Evolutionary conservation across 64 coral and sea anemone genomes (phyloP), one percentile per base, ranked within the genome.

Genomic region (Astreopora myriophthalma): DNA sequence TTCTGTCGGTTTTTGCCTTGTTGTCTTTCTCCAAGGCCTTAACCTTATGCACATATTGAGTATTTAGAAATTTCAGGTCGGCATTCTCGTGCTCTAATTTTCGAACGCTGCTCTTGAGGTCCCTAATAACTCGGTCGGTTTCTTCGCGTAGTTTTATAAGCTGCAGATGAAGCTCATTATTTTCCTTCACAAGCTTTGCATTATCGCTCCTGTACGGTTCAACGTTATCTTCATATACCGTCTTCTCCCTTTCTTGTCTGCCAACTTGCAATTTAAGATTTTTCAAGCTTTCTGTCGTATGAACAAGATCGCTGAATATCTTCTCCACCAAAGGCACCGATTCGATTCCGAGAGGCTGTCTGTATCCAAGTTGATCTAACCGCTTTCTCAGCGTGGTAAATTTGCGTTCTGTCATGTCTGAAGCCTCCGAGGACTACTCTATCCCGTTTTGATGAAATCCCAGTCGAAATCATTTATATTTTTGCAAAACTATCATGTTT

Each of bases 21-120:
- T 75, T 85, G 69, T 99, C 97, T 61, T 96, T 99, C 44, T 99
- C 97, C 62, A 99, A 74, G 51, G 94, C 97, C 87, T 99, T 99
- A 28, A 99, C 97, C 86, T 99, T 99, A 76, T 99, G 97, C 61
- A 99, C 97, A 78, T 99, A 99, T 46, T 99, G 97, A 48, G 97
- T 99, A 87, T 99, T 99, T 24, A 99, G 48, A 82, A 99, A 99
- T 87, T 99, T 99, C 8, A 99, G 69, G 74, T 99, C 97, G 29
- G 97, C 97, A 95, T 88, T 99, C 48, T 99, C 97, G 29, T 99
- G 97, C 82, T 99, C 97, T 44, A 99, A 34, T 51, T 99, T 99
- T 84, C 97, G 94, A 60, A 99, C 71, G 27, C 94, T 95, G 24
- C 86, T 85, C 79, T 99, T 99, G 39, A 99, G 87, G 48, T 96